Percentiles rank a stretch among this genome's conserved stretches.
Conservation (phyloP, 1,140 invertebrate genomes). For the Euschistus heros region DNA sequence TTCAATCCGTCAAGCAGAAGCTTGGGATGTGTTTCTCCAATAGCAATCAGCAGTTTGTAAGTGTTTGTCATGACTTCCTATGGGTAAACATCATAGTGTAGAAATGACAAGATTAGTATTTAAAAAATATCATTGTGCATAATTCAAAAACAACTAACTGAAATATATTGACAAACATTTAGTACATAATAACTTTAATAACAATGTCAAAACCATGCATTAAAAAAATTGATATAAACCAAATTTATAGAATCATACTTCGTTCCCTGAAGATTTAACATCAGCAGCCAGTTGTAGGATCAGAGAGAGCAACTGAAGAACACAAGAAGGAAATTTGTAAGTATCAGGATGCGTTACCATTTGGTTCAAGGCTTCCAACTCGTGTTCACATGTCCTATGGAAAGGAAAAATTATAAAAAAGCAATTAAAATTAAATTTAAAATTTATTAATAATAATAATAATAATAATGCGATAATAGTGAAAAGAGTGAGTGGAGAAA, state of each 20-base stretch:
- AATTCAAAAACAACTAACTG: no score
- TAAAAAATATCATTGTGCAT: no score
- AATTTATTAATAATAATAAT: no score
- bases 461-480: no score
- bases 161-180: no score
- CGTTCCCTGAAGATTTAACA: conserved; percentile 15
- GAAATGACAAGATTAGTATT: no score
- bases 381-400: conserved; percentile 37
- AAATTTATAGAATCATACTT: not conserved
- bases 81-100: not conserved
- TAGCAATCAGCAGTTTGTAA: conserved; percentile 49
- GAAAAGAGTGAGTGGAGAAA: no score
- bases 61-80: conserved; percentile 43
- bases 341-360: conserved; percentile 46
- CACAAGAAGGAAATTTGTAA: conserved; percentile 40
- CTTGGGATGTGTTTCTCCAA: conserved; percentile 54
- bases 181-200: no score
- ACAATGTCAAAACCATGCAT: no score
- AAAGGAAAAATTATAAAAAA: not conserved
- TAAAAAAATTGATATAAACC: no score
- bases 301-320: conserved; percentile 42
- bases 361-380: conserved; percentile 47
- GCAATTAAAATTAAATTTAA: no score
- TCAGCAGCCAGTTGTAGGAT: conserved; percentile 36
- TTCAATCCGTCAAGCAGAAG: conserved; percentile 38